Percentiles rank a stretch among this genome's conserved stretches.
Evolutionary conservation across 2,113 vertebrate species (phyloP).

Genomic region (Gymnobelideus leadbeateri): DNA sequence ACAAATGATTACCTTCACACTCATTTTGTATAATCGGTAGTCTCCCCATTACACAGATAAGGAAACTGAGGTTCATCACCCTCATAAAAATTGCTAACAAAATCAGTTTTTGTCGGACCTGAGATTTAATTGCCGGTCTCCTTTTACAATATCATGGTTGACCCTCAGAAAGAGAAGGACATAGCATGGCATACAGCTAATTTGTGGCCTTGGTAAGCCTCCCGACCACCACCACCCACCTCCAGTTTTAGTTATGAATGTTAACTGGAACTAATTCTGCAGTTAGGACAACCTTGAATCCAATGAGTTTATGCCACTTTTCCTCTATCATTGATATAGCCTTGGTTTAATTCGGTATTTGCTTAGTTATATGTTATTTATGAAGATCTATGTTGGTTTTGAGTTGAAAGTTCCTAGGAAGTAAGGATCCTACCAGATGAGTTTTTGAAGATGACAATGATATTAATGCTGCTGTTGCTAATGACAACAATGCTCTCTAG

Average conservation of each 20-base stretch:
- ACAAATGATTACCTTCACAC: neutral
- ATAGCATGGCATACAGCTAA: neutral
- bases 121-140: neutral
- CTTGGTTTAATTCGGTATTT: neutral
- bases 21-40: neutral
- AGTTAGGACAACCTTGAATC: neutral
- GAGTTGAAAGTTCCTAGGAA: neutral
- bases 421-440: neutral
- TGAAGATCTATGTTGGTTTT: neutral
- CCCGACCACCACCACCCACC: neutral
- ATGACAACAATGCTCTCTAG: neutral
- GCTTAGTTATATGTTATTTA: neutral
- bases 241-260: neutral
- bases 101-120: neutral
- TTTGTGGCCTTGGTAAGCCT: neutral
- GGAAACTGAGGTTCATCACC: neutral
- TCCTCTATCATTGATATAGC: neutral
- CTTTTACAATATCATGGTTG: neutral
- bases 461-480: slow-evolving; percentile 6
- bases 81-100: neutral
- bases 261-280: neutral
- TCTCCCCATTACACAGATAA: neutral
- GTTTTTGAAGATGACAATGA: neutral
- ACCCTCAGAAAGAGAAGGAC: neutral
- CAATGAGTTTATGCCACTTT: neutral